phyloP scores from a whole-genome alignment of 2,888 invertebrate species.

The Coleophora deauratella region DNA sequence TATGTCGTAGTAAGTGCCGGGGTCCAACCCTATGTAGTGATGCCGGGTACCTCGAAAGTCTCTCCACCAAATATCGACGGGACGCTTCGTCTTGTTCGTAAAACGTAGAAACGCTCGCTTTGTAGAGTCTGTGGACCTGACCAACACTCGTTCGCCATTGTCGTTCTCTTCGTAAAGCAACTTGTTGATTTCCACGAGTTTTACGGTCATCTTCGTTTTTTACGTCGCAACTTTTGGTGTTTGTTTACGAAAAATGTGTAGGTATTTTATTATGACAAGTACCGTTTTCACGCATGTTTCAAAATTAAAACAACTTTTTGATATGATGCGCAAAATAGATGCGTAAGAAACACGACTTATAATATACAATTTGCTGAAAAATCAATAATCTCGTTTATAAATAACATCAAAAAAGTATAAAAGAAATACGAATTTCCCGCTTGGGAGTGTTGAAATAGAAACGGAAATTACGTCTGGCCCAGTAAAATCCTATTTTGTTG shows the following conservation, averaged over 20 bases:
- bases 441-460: neutral
- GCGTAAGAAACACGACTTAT: too few species aligned
- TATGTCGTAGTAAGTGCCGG: conserved; percentile 74
- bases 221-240: neutral
- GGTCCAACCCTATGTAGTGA: conserved; percentile 74
- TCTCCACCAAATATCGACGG: conserved; percentile 83
- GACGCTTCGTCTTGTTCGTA: conserved; percentile 43
- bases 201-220: conserved; percentile 20
- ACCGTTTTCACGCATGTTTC: neutral
- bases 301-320: too few species aligned
- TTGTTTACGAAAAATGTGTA: neutral
- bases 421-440: neutral
- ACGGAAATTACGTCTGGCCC: conserved; percentile 8
- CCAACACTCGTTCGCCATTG: conserved; percentile 39
- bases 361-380: too few species aligned
- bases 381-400: too few species aligned
- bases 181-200: conserved; percentile 21
- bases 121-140: conserved; percentile 42
- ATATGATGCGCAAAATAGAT: too few species aligned
- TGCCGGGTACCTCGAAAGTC: conserved; percentile 79
- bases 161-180: conserved; percentile 45
- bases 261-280: neutral
- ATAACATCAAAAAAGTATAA: too few species aligned
- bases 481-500: conserved; percentile 14
- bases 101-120: conserved; percentile 44